phyloP scores from a whole-genome alignment of 2,797 vertebrate genomes.

The Echeneis naucrates region DNA sequence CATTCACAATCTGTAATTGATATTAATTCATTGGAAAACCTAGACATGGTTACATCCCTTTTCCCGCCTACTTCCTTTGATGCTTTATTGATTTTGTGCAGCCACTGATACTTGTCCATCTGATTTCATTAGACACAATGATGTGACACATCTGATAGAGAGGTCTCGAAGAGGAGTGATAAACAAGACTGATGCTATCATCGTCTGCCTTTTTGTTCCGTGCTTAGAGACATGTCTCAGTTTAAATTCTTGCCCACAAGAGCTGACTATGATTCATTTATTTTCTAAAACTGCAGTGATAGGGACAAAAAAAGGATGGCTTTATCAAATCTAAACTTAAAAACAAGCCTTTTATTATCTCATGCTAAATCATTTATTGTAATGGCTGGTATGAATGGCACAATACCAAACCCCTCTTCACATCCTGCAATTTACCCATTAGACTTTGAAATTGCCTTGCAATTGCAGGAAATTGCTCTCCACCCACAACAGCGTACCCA shows the following conservation, averaged over 20 bases:
- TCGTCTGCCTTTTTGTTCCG: conserved; percentile 62
- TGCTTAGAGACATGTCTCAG: conserved; percentile 23
- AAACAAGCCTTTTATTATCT: conserved; percentile 40
- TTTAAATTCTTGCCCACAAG: conserved; percentile 6
- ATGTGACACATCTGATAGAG: conserved; percentile 73
- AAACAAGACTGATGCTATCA: conserved; percentile 50
- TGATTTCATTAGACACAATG: conserved; percentile 77
- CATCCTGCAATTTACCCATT: conserved; percentile 76
- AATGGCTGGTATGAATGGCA: conserved; percentile 64
- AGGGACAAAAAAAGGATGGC: conserved; percentile 24
- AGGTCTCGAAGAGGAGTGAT: conserved; percentile 42
- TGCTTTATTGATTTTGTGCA: conserved; percentile 68
- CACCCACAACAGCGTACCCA: conserved; percentile 27
- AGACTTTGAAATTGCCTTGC: conserved; percentile 65
- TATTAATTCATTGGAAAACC: not conserved
- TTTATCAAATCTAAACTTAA: conserved; percentile 35
- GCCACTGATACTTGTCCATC: conserved; percentile 58
- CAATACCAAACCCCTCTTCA: conserved; percentile 38
- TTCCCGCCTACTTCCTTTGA: not conserved
- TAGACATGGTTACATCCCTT: conserved; percentile 7
- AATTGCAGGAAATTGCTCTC: conserved; percentile 67
- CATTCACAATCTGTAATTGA: not conserved
- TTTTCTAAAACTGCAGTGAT: conserved; percentile 35
- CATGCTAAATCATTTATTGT: conserved; percentile 50
- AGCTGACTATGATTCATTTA: conserved; percentile 35